phyloP scores from a whole-genome alignment of 2,113 vertebrate species.

The Strix uralensis region DNA sequence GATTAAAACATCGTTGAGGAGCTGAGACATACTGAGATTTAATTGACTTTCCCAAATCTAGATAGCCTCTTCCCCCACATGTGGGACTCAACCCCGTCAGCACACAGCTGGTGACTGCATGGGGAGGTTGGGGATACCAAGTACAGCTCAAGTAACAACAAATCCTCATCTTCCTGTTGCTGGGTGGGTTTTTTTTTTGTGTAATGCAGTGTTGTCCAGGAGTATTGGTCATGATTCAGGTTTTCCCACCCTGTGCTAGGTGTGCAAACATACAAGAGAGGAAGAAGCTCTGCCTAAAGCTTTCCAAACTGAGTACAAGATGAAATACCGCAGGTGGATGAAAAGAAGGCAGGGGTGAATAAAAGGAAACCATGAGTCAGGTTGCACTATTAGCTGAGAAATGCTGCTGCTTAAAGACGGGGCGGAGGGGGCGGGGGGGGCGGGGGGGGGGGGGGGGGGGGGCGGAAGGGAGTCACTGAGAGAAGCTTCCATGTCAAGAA shows the following conservation, averaged over 20 bases:
- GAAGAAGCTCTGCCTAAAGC: neutral
- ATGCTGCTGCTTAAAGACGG: too few relatives aligned
- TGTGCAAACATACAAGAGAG: neutral
- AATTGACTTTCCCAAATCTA: neutral
- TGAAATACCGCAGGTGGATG: neutral
- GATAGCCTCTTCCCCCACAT: neutral
- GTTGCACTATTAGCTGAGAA: neutral
- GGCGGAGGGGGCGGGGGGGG: too few relatives aligned
- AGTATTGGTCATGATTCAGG: neutral
- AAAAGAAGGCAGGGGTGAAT: neutral
- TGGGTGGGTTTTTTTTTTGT: neutral
- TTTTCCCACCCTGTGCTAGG: neutral
- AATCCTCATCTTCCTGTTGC: neutral
- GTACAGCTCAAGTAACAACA: neutral
- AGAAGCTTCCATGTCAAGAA: neutral
- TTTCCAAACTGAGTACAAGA: neutral
- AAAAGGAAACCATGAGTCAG: neutral
- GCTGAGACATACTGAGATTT: neutral
- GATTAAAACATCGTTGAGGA: neutral
- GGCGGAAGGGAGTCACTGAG: too few relatives aligned
- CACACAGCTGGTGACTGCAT: neutral
- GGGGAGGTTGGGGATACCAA: neutral
- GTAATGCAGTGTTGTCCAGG: neutral
- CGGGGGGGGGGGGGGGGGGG: too few relatives aligned
- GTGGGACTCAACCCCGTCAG: rapidly evolving